Percentiles rank a stretch among this genome's conserved stretches.
Conservation (phyloP, 2,797 vertebrate species). For the Scyliorhinus canicula region DNA sequence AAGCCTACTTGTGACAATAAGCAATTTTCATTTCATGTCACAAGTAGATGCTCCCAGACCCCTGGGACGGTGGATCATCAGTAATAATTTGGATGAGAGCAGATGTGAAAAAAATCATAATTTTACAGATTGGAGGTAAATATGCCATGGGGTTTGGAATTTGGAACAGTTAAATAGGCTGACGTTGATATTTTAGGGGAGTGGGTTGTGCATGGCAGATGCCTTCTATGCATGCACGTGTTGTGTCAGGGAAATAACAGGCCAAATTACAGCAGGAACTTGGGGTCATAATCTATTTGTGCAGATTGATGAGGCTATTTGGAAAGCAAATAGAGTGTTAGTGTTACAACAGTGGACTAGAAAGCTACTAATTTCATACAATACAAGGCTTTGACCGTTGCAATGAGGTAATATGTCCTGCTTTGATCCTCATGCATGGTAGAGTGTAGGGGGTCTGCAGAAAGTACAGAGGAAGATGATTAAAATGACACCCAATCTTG, state of each 20-base stretch:
- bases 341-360: neutral
- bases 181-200: neutral
- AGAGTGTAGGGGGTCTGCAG: neutral
- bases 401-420: neutral
- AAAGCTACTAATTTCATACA: neutral
- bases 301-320: neutral
- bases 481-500: neutral
- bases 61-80: neutral
- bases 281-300: neutral
- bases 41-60: neutral
- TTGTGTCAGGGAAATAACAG: neutral
- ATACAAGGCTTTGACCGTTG: neutral
- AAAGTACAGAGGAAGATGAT: neutral
- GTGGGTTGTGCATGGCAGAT: neutral
- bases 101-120: neutral
- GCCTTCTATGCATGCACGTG: neutral
- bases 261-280: neutral
- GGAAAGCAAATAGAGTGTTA: neutral
- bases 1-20: too few species aligned
- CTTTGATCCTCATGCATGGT: neutral
- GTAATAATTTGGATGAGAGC: neutral
- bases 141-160: neutral
- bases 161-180: neutral
- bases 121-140: neutral
- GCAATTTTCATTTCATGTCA: too few species aligned